Percentiles rank a stretch among this genome's conserved stretches.
These are phyloP conservation scores for Watsonalla cultraria DNA, from an alignment of 2,888 invertebrate genomes.

Conservation along the genomic window DNA sequence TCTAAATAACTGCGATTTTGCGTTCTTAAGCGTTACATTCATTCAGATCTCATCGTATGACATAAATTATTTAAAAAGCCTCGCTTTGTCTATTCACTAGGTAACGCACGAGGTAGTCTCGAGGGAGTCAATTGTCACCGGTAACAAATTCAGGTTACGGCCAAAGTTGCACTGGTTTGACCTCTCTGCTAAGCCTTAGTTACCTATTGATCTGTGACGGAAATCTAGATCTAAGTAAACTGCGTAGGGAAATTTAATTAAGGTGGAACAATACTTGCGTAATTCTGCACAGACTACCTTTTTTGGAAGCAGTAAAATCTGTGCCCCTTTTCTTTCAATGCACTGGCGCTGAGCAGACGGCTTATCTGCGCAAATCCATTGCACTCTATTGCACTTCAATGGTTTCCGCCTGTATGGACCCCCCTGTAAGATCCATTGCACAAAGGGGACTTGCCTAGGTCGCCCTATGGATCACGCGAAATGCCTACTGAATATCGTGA, in stretches of 20 bases:
- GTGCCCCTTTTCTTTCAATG: too few relatives aligned
- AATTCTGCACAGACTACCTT: too few relatives aligned
- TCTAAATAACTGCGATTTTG: neutral
- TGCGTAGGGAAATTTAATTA: too few relatives aligned
- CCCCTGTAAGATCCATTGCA: constrained; percentile 6
- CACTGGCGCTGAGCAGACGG: constrained; percentile 24
- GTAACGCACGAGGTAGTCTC: too few relatives aligned
- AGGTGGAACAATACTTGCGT: too few relatives aligned
- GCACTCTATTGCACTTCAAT: constrained; percentile 42
- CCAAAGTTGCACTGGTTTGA: neutral
- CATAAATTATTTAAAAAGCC: too few relatives aligned
- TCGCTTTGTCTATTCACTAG: too few relatives aligned
- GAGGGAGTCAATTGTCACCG: neutral
- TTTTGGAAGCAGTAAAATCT: too few relatives aligned
- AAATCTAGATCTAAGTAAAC: neutral
- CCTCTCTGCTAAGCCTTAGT: neutral
- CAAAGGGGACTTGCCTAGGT: constrained; percentile 40
- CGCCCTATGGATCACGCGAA: constrained; percentile 36
- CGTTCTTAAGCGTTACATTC: neutral
- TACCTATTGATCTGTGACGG: neutral
- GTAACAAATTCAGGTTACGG: neutral
- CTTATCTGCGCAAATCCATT: constrained; percentile 36
- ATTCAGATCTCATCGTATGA: too few relatives aligned
- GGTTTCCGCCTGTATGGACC: constrained; percentile 38
- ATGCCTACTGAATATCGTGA: constrained; percentile 42